Conservation (phyloP, 2,113 vertebrate genomes). For the Laticauda colubrina region DNA sequence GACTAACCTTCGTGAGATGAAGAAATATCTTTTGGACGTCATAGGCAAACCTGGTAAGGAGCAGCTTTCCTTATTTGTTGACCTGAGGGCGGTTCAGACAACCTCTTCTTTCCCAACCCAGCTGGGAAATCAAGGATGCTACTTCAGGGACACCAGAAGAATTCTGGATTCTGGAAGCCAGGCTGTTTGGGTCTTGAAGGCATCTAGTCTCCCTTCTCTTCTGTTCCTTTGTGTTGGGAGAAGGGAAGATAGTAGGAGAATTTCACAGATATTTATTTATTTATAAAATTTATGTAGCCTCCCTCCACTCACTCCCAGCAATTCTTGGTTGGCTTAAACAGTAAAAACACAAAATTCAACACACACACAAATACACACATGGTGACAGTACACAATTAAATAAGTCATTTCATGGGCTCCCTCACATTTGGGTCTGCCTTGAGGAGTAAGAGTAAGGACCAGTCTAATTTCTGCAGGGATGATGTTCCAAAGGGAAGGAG, state of each 20-base stretch:
- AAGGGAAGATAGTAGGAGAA: not conserved
- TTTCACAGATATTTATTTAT: not conserved
- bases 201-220: not conserved
- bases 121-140: too few relatives aligned
- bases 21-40: slow-evolving; percentile 29
- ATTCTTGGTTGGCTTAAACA: too few relatives aligned
- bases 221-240: not conserved
- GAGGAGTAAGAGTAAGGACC: too few relatives aligned
- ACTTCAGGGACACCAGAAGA: not conserved
- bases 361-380: too few relatives aligned
- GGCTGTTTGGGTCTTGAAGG: not conserved
- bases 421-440: too few relatives aligned
- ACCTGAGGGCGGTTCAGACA: not conserved
- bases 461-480: too few relatives aligned
- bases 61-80: not conserved
- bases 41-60: slow-evolving; percentile 46
- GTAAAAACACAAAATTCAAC: too few relatives aligned
- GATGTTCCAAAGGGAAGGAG: too few relatives aligned
- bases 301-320: too few relatives aligned
- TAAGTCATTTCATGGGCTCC: too few relatives aligned
- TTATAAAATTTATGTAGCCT: too few relatives aligned
- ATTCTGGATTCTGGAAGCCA: not conserved
- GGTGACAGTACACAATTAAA: too few relatives aligned
- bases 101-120: not conserved
- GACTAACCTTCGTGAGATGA: slow-evolving; percentile 57